phyloP scores from a whole-genome alignment of 1,140 invertebrate genomes.

The Drosophila sturtevanti region DNA sequence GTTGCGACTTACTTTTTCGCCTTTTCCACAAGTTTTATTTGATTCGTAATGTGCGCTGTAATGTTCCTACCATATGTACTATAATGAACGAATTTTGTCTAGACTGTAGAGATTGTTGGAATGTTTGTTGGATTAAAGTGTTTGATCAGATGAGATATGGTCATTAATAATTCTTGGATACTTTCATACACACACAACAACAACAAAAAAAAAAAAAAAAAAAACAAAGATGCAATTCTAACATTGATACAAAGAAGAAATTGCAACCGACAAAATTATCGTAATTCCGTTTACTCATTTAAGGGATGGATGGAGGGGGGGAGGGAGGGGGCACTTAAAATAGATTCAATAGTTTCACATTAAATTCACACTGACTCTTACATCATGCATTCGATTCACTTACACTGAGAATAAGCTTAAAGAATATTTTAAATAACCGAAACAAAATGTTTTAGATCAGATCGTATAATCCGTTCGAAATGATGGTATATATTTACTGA shows the following conservation, averaged over 20 bases:
- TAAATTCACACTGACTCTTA: not conserved
- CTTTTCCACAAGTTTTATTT: conserved; percentile 22
- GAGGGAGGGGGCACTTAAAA: not conserved
- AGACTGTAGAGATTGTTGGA: conserved; percentile 27
- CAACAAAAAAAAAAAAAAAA: no score
- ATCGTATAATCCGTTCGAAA: no score
- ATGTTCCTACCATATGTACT: conserved; percentile 31
- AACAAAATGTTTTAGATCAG: not conserved
- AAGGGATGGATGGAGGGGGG: no score
- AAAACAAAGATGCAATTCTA: not conserved
- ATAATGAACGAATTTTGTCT: conserved; percentile 33
- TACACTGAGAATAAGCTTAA: no score
- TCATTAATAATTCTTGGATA: conserved; percentile 21
- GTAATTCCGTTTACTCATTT: not conserved
- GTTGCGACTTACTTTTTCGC: conserved; percentile 62
- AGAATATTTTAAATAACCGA: not conserved
- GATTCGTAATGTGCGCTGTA: conserved; percentile 41
- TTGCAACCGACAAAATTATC: not conserved
- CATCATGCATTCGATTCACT: no score
- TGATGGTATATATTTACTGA: no score
- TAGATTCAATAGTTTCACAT: not conserved
- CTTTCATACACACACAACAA: not conserved
- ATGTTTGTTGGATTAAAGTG: not conserved
- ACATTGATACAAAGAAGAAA: conserved; percentile 4
- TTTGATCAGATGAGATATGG: conserved; percentile 23